phyloP scores from a whole-genome alignment of 2,113 vertebrate genomes.

The Cervus canadensis region DNA sequence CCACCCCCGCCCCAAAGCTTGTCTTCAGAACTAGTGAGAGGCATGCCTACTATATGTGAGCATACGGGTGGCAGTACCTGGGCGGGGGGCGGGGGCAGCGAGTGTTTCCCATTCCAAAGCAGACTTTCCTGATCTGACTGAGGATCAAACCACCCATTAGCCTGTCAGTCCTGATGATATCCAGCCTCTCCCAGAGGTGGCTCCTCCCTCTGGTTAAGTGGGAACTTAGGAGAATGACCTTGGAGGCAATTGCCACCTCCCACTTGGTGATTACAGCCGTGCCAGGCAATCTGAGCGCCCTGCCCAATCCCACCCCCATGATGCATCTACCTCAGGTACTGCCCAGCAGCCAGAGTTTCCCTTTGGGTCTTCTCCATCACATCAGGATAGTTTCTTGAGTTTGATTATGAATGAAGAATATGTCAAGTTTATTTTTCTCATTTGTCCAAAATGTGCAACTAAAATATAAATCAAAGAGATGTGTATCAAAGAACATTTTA shows the following conservation, averaged over 20 bases:
- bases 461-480: not conserved
- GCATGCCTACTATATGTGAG: not conserved
- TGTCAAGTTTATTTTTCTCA: not conserved
- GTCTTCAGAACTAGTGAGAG: not conserved
- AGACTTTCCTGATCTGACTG: not conserved
- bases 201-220: too few species aligned
- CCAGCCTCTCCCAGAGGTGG: not conserved
- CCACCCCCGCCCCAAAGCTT: rapidly evolving
- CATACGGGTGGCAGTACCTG: not conserved
- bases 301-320: rapidly evolving
- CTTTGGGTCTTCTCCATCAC: not conserved
- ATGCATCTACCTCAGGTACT: not conserved
- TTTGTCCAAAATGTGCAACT: not conserved
- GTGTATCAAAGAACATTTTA: not conserved
- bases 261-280: not conserved
- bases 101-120: not conserved
- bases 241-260: not conserved
- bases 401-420: not conserved
- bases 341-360: not conserved
- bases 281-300: too few species aligned
- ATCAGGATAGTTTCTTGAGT: not conserved
- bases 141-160: not conserved
- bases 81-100: rapidly evolving
- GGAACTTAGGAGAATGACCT: not conserved
- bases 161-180: not conserved